A percentile compares a stretch with the other conserved stretches of the same genome.
Evolutionary conservation across 2,888 invertebrate genomes (phyloP).

Genomic region (Agriopis leucophaearia): DNA sequence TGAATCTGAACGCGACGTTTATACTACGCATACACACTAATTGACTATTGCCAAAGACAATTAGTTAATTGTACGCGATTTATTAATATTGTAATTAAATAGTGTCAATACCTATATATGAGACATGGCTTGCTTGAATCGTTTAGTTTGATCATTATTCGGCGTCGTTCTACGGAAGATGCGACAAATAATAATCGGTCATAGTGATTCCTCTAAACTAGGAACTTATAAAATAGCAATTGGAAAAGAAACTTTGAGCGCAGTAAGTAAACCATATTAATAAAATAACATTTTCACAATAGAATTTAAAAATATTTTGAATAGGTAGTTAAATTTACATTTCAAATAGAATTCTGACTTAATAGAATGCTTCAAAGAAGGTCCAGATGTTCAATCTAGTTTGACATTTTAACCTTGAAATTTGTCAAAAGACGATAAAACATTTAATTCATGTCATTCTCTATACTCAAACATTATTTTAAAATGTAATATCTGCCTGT

Average conservation of each 20-base stretch:
- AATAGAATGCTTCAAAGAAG: too few species aligned
- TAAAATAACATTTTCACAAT: too few species aligned
- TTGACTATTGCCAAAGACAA: conserved; percentile 49
- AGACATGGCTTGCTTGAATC: conserved; percentile 37
- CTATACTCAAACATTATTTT: too few species aligned
- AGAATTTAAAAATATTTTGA: too few species aligned
- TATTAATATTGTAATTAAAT: conserved; percentile 65
- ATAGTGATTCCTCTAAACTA: background rate
- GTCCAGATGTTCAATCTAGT: too few species aligned
- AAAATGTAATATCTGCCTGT: too few species aligned
- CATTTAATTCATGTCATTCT: too few species aligned
- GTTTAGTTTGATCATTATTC: conserved; percentile 35
- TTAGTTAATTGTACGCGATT: conserved; percentile 69
- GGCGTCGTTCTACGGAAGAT: conserved; percentile 6
- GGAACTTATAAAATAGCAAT: conserved; percentile 4
- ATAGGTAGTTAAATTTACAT: too few species aligned
- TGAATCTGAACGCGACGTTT: background rate
- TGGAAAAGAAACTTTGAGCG: conserved; percentile 1
- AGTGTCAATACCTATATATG: conserved; percentile 68
- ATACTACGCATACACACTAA: conserved; percentile 25
- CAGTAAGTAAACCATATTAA: conserved; percentile 12
- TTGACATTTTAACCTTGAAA: too few species aligned
- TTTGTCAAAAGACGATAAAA: too few species aligned
- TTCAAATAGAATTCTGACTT: too few species aligned
- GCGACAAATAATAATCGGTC: conserved; percentile 16